These are phyloP conservation scores for Apistogramma diplotaenia DNA, from an alignment of 2,113 vertebrate genomes.

Conservation along the genomic window DNA sequence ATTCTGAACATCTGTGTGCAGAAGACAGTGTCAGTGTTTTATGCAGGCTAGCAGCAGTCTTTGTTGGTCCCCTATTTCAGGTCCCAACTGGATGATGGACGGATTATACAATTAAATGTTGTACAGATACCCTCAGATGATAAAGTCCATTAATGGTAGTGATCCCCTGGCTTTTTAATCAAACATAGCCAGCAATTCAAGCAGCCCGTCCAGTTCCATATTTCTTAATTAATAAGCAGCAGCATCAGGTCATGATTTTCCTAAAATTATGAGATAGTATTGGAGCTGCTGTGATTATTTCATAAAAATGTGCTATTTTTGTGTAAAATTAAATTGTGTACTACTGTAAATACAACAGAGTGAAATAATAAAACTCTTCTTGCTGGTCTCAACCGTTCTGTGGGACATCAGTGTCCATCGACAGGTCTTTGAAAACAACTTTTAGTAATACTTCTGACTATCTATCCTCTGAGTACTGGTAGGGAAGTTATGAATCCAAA, in stretches of 20 bases:
- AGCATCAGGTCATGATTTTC: no score
- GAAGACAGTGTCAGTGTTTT: not conserved
- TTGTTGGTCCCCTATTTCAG: not conserved
- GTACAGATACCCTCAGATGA: not conserved
- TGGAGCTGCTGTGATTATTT: not conserved
- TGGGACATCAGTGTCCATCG: not conserved
- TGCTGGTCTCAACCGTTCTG: not conserved
- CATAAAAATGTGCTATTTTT: not conserved
- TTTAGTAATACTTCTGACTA: not conserved
- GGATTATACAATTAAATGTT: not conserved
- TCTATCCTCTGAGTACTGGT: not conserved
- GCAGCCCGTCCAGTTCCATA: not conserved
- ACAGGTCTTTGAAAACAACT: not conserved
- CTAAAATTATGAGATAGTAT: no score
- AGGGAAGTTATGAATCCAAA: not conserved
- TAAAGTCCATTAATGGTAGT: not conserved
- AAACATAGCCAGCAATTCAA: not conserved
- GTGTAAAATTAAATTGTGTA: not conserved
- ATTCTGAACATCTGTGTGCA: no score
- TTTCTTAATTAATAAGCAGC: no score
- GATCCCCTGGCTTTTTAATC: not conserved
- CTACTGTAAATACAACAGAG: not conserved
- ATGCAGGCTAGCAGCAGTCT: not conserved
- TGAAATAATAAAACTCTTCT: not conserved
- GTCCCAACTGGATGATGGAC: not conserved